A percentile compares a stretch with the other conserved stretches of the same genome.
These are phyloP conservation scores for Clivina fossor DNA, from an alignment of 2,888 invertebrate genomes.

Conservation along the genomic window DNA sequence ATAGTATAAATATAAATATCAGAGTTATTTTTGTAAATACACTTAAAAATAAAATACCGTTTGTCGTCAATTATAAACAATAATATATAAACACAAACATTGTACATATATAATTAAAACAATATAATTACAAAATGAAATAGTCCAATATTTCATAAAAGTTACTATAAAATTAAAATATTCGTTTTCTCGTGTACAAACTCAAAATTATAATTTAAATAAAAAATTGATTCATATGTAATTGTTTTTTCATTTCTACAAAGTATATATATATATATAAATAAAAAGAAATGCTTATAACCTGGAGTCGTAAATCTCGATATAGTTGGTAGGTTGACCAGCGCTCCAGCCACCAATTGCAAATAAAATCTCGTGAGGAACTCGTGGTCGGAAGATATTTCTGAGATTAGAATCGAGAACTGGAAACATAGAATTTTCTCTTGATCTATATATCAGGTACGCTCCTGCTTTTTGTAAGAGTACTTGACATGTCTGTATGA, in stretches of 20 bases:
- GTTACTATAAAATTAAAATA: background rate
- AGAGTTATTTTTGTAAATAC: too few species aligned
- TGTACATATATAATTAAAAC: too few species aligned
- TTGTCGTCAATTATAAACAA: too few species aligned
- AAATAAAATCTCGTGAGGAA: conserved; percentile 77
- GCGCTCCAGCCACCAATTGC: conserved; percentile 84
- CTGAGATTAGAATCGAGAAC: too few species aligned
- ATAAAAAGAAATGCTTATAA: conserved; percentile 46
- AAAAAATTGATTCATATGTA: background rate
- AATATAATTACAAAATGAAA: too few species aligned
- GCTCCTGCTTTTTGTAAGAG: conserved; percentile 58
- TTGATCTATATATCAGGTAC: conserved; percentile 56
- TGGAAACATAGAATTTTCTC: background rate
- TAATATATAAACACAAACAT: too few species aligned
- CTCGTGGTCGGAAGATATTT: conserved; percentile 73
- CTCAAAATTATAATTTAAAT: too few species aligned
- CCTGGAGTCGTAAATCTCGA: conserved; percentile 77
- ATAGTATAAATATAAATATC: too few species aligned
- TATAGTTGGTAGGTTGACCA: conserved; percentile 80
- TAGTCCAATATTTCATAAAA: background rate
- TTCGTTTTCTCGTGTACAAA: too few species aligned
- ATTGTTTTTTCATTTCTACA: background rate
- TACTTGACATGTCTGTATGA: conserved; percentile 58
- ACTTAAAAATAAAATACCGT: too few species aligned
- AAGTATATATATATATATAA: conserved; percentile 1